phyloP scores from a whole-genome alignment of 2,888 invertebrate genomes.

The Mystacides longicornis region DNA sequence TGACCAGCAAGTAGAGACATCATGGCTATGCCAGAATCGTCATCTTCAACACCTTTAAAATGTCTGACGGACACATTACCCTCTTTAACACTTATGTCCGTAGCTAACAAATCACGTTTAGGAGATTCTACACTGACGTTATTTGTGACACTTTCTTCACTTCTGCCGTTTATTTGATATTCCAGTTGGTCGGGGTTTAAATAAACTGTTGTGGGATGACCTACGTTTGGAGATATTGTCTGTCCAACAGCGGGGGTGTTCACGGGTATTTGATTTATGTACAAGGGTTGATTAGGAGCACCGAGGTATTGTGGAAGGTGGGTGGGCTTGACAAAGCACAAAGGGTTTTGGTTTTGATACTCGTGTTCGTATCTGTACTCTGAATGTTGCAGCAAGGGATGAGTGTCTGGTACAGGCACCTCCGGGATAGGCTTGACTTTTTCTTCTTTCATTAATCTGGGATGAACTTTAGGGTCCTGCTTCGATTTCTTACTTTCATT shows the following conservation, averaged over 20 bases:
- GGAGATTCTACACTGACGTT: constrained; percentile 45
- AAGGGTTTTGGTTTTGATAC: constrained; percentile 48
- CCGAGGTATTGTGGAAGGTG: constrained; percentile 57
- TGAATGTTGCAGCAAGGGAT: constrained; percentile 70
- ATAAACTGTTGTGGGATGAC: constrained; percentile 39
- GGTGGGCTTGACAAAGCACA: constrained; percentile 49
- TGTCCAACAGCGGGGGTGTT: constrained; percentile 20
- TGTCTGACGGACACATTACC: constrained; percentile 24
- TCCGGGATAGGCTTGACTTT: constrained; percentile 45
- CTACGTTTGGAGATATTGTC: constrained; percentile 30
- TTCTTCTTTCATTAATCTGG: constrained; percentile 43
- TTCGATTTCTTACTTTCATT: constrained; percentile 16
- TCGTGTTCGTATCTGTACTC: constrained; percentile 67
- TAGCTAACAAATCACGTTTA: constrained; percentile 43
- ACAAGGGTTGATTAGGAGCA: constrained; percentile 42
- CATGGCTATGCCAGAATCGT: constrained; percentile 75
- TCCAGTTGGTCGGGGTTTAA: constrained; percentile 26
- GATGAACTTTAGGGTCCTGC: constrained; percentile 41
- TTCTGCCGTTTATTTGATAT: constrained; percentile 8
- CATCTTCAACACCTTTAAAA: constrained; percentile 48
- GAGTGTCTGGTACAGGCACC: constrained; percentile 45
- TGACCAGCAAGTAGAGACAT: constrained; percentile 49
- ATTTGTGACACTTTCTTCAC: constrained; percentile 30
- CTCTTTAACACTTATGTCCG: constrained; percentile 38
- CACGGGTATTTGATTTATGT: constrained; percentile 39